phyloP scores from a whole-genome alignment of 2,888 invertebrate genomes.

The Strigamia transsilvanica region DNA sequence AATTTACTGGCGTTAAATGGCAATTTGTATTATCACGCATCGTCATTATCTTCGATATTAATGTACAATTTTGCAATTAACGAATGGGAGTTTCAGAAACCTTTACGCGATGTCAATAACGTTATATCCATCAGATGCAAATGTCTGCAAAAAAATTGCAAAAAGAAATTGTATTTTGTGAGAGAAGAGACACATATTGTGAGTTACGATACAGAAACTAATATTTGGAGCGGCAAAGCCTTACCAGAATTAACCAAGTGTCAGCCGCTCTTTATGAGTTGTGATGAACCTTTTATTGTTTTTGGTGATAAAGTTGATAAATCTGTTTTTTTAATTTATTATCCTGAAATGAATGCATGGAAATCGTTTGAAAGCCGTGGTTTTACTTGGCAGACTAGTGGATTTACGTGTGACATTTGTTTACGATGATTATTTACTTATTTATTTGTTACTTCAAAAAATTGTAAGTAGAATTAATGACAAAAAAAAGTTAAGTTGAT shows the following conservation, averaged over 20 bases:
- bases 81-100: constrained; percentile 24
- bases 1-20: constrained; percentile 12
- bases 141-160: background rate
- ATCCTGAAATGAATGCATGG: background rate
- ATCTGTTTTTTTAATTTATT: background rate
- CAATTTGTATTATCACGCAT: constrained; percentile 9
- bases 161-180: constrained; percentile 33
- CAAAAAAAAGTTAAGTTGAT: no score
- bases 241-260: background rate
- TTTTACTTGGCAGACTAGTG: background rate
- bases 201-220: background rate
- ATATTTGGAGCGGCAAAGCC: background rate
- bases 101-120: background rate
- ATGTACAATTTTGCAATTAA: constrained; percentile 7
- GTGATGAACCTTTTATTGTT: constrained; percentile 25
- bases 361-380: background rate
- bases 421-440: background rate
- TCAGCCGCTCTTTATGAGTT: constrained; percentile 7
- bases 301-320: background rate
- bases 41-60: constrained; percentile 1
- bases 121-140: constrained; percentile 1
- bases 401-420: constrained; percentile 12
- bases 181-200: background rate
- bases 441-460: background rate
- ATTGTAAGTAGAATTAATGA: no score